Evolutionary conservation across 2,888 invertebrate genomes (phyloP).

Genomic region (Spicauda simplicius): DNA sequence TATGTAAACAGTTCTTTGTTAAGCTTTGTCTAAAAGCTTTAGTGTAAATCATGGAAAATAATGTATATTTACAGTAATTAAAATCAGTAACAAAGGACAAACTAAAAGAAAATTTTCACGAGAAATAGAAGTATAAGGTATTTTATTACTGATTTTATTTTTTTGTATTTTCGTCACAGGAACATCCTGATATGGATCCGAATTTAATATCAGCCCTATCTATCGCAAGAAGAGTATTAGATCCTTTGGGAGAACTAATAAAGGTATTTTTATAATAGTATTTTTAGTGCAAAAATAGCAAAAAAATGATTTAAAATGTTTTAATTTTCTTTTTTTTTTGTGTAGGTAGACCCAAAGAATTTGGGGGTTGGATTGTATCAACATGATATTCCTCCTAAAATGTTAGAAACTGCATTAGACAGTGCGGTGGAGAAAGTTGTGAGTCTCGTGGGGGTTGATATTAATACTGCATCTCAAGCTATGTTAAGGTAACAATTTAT

Average conservation of each 20-base stretch:
- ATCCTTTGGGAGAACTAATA: constrained; percentile 95
- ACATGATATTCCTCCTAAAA: constrained; percentile 93
- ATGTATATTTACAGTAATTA: too few relatives aligned
- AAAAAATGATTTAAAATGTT: too few relatives aligned
- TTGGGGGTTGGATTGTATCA: constrained; percentile 98
- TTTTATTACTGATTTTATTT: too few relatives aligned
- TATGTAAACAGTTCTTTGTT: too few relatives aligned
- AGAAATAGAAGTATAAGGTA: too few relatives aligned
- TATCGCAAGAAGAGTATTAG: constrained; percentile 94
- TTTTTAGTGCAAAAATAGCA: too few relatives aligned
- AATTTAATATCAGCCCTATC: constrained; percentile 91
- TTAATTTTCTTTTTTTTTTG: too few relatives aligned
- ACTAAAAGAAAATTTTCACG: too few relatives aligned
- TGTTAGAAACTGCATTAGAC: constrained; percentile 89
- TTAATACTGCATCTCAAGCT: constrained; percentile 94
- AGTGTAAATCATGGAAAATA: too few relatives aligned
- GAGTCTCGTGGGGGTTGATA: constrained; percentile 96
- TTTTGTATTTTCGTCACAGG: constrained; percentile 66
- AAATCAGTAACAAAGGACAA: too few relatives aligned
- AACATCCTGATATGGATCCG: constrained; percentile 93
- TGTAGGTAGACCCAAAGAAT: constrained; percentile 93
- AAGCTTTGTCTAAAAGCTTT: too few relatives aligned
- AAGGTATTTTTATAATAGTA: constrained; percentile 82
- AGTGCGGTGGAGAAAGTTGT: constrained; percentile 95
- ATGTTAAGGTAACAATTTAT: constrained; percentile 87